Base-by-base conservation (phyloP, 2,797 vertebrate species). In the Paedocypris micromegethes region DNA sequence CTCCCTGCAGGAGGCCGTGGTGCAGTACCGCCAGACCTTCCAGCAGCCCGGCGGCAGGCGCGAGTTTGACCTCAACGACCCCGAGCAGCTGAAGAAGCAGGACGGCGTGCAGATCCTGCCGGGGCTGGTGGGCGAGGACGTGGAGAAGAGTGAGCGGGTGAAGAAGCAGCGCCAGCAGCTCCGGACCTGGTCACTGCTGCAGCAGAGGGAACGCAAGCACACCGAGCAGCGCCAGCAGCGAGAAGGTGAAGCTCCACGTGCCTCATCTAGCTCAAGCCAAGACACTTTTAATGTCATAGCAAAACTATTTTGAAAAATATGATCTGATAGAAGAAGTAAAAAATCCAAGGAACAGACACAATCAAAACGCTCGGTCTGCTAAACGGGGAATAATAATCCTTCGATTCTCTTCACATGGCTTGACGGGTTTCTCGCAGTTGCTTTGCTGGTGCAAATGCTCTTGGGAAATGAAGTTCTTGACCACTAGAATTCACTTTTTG, bases 121-220 rank as follows among this genome's bases (percentile, higher is more conserved):
- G 39, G 92, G 87, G 23, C 89, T 98, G 66, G 37, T 86, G 75
- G 95, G 95, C 3, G 93, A 96, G 79, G 96, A 97, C 68, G 78
- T 84, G 5, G 82, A 82, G 51, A 70, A 76, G 5, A 2, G 9
- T 1, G 64, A 80, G 55, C 87, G 95, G 47, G 78, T 52, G 75
- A 88, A 74, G 75, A 88, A 86, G 53, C 96, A 98, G 77, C 82
- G 82, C 79, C 88, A 94, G 66, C 94, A 97, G 80, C 82, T 90
- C 46, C 83, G 90, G 44, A 86, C 87, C 9, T 97, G 95, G 95
- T 86, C 79, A 61, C 63, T 87, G 62, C 91, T 96, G 49, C 95
- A 98, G 72, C 91, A 91, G 45, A 74, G 76, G 0, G 93, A 94
- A 2, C 72, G 47, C 72, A 76, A 83, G 9, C 68, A 67, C 7